Percentiles rank a stretch among this genome's conserved stretches.
phyloP scores from a whole-genome alignment of 2,888 invertebrate species.

The Campoplex capitator region DNA sequence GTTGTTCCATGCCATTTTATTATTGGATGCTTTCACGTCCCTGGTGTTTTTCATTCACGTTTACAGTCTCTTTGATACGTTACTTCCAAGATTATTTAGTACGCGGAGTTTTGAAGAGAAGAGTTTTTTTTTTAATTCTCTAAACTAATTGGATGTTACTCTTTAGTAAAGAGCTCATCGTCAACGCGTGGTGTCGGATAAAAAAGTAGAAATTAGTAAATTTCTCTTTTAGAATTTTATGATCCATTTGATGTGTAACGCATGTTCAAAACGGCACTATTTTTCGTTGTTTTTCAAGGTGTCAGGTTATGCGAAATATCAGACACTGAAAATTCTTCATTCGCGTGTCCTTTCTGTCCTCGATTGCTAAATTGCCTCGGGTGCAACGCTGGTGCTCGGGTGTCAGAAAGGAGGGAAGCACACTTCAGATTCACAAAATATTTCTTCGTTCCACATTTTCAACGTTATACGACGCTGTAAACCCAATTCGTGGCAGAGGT shows the following conservation, averaged over 20 bases:
- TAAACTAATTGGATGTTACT: too few relatives aligned
- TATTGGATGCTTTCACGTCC: neutral
- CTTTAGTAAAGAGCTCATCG: too few relatives aligned
- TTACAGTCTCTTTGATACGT: neutral
- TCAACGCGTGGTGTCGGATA: too few relatives aligned
- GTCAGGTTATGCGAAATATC: conserved; percentile 21
- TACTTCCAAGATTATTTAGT: neutral
- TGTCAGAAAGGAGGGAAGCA: neutral
- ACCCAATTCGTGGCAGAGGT: conserved; percentile 60
- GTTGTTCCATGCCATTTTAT: conserved; percentile 22
- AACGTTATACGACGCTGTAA: conserved; percentile 58
- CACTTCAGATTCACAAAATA: conserved; percentile 33
- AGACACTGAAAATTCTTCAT: neutral
- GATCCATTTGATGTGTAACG: conserved; percentile 36
- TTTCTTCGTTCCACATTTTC: conserved; percentile 47
- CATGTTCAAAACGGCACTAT: neutral
- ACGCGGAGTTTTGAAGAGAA: too few relatives aligned
- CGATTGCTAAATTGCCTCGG: conserved; percentile 15
- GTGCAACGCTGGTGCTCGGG: too few relatives aligned
- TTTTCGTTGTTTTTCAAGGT: conserved; percentile 26
- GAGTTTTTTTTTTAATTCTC: too few relatives aligned
- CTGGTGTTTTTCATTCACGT: neutral
- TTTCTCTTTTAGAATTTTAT: neutral
- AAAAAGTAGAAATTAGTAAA: too few relatives aligned
- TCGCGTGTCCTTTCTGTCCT: neutral